phyloP scores from a whole-genome alignment of 1,140 invertebrate species.

The Drosophila kepulauana region DNA sequence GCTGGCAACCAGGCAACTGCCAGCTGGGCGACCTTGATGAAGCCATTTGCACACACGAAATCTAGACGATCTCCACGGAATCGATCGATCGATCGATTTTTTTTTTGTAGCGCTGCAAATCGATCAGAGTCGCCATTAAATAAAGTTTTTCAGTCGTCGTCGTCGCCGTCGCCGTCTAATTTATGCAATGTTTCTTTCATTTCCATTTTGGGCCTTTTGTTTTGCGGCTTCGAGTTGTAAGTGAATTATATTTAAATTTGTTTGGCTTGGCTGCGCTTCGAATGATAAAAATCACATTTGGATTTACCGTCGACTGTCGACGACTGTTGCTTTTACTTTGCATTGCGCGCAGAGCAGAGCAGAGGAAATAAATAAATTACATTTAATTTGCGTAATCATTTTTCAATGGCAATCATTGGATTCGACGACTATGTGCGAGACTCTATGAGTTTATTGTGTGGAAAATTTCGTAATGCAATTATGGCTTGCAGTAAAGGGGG shows the following conservation, averaged over 20 bases:
- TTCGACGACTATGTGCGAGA: not conserved
- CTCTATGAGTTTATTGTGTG: slow-evolving; percentile 42
- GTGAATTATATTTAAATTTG: slow-evolving; percentile 78
- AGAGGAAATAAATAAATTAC: slow-evolving; percentile 66
- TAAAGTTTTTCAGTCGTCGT: slow-evolving; percentile 61
- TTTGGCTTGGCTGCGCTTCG: slow-evolving; percentile 54
- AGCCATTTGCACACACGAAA: slow-evolving; percentile 47
- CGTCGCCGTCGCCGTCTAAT: slow-evolving; percentile 53
- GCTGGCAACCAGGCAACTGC: slow-evolving; percentile 6
- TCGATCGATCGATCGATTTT: slow-evolving; percentile 66
- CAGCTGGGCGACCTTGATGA: slow-evolving; percentile 71
- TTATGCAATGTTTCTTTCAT: slow-evolving; percentile 67
- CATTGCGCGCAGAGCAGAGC: slow-evolving; percentile 21
- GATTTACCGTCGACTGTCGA: slow-evolving; percentile 21
- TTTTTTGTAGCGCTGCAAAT: slow-evolving; percentile 60
- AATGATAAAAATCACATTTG: slow-evolving; percentile 71
- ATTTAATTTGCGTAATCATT: slow-evolving; percentile 79
- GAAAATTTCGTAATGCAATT: slow-evolving; percentile 63
- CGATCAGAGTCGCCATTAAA: slow-evolving; percentile 65
- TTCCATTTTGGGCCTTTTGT: slow-evolving; percentile 45
- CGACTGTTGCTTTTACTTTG: slow-evolving; percentile 59
- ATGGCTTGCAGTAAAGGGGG: not conserved
- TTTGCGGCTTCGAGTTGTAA: slow-evolving; percentile 54
- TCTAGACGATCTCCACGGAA: slow-evolving; percentile 59
- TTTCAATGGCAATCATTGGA: slow-evolving; percentile 69